Evolutionary conservation across 1,140 invertebrate genomes (phyloP).

Genomic region (Gonioctena quinquepunctata): DNA sequence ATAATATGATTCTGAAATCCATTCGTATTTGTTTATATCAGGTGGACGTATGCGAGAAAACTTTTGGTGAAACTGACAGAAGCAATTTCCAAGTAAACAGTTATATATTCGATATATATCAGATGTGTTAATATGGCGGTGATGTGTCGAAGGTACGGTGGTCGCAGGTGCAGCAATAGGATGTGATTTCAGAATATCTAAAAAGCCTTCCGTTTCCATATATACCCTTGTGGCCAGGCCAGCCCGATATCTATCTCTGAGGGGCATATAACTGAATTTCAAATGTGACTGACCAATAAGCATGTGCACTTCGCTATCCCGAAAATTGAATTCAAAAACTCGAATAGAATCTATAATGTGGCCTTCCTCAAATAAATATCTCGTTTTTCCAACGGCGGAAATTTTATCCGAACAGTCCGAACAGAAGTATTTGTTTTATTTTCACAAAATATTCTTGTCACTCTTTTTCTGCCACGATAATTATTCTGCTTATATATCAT

Average conservation of each 20-base stretch:
- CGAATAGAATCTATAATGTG: conserved; percentile 55
- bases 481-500: too few relatives aligned
- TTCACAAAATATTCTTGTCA: too few relatives aligned
- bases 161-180: conserved; percentile 48
- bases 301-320: conserved; percentile 51
- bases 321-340: conserved; percentile 58
- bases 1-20: too few relatives aligned
- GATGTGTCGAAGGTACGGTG: conserved; percentile 28
- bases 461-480: too few relatives aligned
- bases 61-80: not conserved
- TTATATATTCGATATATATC: conserved; percentile 20
- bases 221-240: conserved; percentile 47
- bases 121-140: conserved; percentile 48
- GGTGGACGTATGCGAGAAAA: too few relatives aligned
- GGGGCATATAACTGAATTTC: conserved; percentile 56
- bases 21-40: too few relatives aligned
- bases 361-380: conserved; percentile 49
- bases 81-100: conserved; percentile 1
- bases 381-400: conserved; percentile 5
- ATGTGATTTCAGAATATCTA: conserved; percentile 53
- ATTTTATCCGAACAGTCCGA: not conserved
- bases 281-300: conserved; percentile 55
- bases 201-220: conserved; percentile 48
- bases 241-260: conserved; percentile 50
- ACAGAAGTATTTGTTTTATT: too few relatives aligned